Conservation (phyloP, 2,797 vertebrate species). For the Hafferia zeledoni region DNA sequence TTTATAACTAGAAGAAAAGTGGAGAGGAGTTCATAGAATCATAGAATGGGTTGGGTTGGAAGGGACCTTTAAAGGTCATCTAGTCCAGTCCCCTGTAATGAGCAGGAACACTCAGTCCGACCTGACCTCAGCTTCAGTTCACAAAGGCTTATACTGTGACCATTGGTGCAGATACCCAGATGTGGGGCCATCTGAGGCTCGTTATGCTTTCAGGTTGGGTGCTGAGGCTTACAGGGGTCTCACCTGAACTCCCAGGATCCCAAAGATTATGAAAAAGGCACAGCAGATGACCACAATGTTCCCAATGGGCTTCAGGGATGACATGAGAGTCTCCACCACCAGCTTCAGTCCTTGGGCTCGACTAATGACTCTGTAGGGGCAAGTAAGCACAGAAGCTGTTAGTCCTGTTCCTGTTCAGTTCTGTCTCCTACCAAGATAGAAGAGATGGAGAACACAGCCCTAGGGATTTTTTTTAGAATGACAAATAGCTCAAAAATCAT, state of each 20-base stretch:
- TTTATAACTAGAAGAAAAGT: background rate
- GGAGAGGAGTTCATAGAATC: background rate
- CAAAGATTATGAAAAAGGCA: conserved; percentile 99
- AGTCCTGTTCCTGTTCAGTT: background rate
- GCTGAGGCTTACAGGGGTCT: conserved; percentile 22
- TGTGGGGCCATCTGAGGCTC: background rate
- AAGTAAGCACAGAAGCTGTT: background rate
- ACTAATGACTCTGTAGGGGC: conserved; percentile 90
- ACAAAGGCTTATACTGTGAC: background rate
- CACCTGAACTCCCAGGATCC: conserved; percentile 98
- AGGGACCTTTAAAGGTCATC: background rate
- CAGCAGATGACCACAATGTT: conserved; percentile 99
- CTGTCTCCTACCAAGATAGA: background rate
- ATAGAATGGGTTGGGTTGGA: background rate
- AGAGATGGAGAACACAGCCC: background rate
- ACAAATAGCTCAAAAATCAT: background rate
- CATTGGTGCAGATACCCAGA: background rate
- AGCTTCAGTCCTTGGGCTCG: conserved; percentile 96
- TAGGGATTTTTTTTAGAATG: background rate
- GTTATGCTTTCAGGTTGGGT: fast-evolving
- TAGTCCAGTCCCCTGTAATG: background rate
- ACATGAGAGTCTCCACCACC: conserved; percentile 98
- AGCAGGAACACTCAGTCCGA: background rate
- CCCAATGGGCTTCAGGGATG: conserved; percentile 96
- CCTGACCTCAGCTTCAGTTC: background rate